phyloP scores from a whole-genome alignment of 92 coral and sea anemone genomes.

The Paragorgia papillata region DNA sequence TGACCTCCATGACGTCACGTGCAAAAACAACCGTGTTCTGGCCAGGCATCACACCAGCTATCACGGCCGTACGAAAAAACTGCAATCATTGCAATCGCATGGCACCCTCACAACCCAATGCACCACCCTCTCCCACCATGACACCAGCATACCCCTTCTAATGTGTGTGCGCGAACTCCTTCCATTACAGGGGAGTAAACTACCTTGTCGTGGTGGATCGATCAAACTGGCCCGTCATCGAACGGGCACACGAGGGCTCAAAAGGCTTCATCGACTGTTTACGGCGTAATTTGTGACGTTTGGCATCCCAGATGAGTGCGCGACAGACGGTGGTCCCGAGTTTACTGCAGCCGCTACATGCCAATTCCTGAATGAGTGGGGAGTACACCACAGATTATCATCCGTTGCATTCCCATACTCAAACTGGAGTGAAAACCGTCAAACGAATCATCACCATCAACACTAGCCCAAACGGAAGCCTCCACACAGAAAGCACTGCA shows the following conservation, averaged over 20 bases:
- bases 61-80: background rate
- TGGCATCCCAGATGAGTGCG: no score
- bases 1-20: conserved; percentile 19
- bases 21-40: no score
- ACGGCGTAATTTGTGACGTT: conserved; percentile 45
- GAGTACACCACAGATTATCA: conserved; percentile 17
- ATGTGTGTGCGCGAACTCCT: conserved; percentile 62
- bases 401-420: conserved; percentile 14
- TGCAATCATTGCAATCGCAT: conserved; percentile 19
- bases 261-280: conserved; percentile 64
- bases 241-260: conserved; percentile 58
- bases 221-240: conserved; percentile 70
- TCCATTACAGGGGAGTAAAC: conserved; percentile 59
- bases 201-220: conserved; percentile 68
- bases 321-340: no score
- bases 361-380: conserved; percentile 3
- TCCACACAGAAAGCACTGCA: background rate
- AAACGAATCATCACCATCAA: conserved; percentile 12
- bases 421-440: conserved; percentile 19
- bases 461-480: conserved; percentile 17
- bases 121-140: conserved; percentile 63
- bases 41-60: conserved; percentile 19
- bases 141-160: no score
- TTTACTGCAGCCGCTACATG: background rate
- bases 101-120: conserved; percentile 38